Conservation (phyloP, 2,797 vertebrate genomes). For the Cirrhinus molitorella region DNA sequence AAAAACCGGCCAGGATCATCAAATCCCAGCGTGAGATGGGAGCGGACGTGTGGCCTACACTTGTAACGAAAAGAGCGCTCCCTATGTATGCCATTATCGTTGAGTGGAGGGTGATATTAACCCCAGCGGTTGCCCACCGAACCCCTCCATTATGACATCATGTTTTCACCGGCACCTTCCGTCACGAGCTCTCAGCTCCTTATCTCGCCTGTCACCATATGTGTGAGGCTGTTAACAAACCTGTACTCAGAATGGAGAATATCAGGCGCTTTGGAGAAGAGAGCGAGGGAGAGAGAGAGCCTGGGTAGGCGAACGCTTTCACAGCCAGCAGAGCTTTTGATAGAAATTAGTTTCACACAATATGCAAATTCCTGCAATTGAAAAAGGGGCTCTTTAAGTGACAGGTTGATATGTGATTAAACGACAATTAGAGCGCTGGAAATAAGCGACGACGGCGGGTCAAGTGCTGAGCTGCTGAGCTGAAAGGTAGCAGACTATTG, state of each 20-base stretch:
- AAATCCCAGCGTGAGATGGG: slow-evolving; percentile 45
- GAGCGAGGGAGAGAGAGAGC: slow-evolving; percentile 22
- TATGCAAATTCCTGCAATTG: slow-evolving; percentile 83
- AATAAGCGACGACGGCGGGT: slow-evolving; percentile 79
- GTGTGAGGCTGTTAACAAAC: slow-evolving; percentile 81
- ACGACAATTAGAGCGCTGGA: slow-evolving; percentile 85
- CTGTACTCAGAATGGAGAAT: slow-evolving; percentile 76
- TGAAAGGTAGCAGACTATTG: slow-evolving; percentile 81
- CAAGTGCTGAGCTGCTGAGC: slow-evolving; percentile 78
- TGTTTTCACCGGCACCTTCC: slow-evolving; percentile 73
- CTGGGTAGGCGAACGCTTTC: slow-evolving; percentile 63
- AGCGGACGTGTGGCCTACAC: slow-evolving; percentile 39
- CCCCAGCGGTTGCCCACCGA: slow-evolving; percentile 62
- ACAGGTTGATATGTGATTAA: slow-evolving; percentile 89
- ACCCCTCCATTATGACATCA: slow-evolving; percentile 77
- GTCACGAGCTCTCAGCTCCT: slow-evolving; percentile 67
- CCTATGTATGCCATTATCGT: slow-evolving; percentile 52
- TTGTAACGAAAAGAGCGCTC: slow-evolving; percentile 32
- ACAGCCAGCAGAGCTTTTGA: slow-evolving; percentile 78
- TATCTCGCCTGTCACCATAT: slow-evolving; percentile 72
- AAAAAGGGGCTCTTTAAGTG: slow-evolving; percentile 84
- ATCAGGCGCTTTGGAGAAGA: slow-evolving; percentile 64
- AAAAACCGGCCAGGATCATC: slow-evolving; percentile 69
- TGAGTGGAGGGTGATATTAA: slow-evolving; percentile 77
- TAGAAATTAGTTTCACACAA: slow-evolving; percentile 85